Evolutionary conservation across 2,113 vertebrate species (phyloP).

Genomic region (Danionella cerebrum): DNA sequence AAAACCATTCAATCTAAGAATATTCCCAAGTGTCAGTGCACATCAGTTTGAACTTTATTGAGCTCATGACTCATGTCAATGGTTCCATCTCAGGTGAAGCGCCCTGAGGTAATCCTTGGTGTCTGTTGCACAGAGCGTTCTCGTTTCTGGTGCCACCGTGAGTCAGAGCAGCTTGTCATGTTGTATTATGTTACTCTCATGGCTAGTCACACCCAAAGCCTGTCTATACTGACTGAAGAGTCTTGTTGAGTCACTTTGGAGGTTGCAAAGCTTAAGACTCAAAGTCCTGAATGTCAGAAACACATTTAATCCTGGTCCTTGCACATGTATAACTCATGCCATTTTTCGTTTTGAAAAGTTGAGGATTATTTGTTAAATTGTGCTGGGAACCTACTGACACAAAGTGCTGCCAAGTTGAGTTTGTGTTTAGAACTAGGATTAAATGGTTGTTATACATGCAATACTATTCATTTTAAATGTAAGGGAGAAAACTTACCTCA

Average conservation of each 20-base stretch:
- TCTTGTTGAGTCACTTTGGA: neutral
- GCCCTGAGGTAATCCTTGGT: neutral
- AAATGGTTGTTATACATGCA: too few species aligned
- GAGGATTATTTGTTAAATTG: too few species aligned
- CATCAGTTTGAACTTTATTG: neutral
- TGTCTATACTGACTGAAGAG: neutral
- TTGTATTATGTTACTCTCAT: neutral
- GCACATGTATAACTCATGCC: too few species aligned
- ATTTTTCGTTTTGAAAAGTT: too few species aligned
- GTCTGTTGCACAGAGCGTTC: neutral
- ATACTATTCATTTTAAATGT: too few species aligned
- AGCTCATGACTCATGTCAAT: neutral
- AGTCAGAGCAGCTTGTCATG: neutral
- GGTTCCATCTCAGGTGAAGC: slow-evolving; percentile 4
- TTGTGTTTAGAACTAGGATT: too few species aligned
- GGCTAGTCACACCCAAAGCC: neutral
- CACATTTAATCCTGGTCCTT: too few species aligned
- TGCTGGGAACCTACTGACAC: too few species aligned
- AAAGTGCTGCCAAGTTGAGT: too few species aligned
- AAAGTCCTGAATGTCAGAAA: neutral
- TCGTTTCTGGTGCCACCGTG: neutral
- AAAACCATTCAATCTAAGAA: neutral
- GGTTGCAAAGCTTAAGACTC: neutral
- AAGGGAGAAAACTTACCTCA: too few species aligned
- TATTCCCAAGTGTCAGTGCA: neutral